Evolutionary conservation across 2,888 invertebrate species (phyloP).

Genomic region (Electrophaes corylata): DNA sequence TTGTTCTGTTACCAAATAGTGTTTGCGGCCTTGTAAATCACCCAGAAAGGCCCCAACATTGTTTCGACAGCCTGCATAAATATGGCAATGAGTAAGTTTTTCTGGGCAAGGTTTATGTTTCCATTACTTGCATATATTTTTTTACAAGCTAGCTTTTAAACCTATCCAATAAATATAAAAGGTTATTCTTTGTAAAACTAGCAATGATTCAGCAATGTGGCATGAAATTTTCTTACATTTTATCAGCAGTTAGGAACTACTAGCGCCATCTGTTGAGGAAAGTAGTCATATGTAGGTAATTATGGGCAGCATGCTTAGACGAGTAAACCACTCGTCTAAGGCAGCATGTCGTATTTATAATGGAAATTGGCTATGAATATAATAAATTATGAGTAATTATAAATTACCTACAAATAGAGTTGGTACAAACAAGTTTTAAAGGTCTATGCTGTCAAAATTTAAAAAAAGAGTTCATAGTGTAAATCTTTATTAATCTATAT

Average conservation of each 20-base stretch:
- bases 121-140: neutral
- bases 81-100: constrained; percentile 23
- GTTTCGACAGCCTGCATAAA: constrained; percentile 12
- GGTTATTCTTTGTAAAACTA: constrained; percentile 19
- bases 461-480: too few relatives aligned
- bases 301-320: neutral
- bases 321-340: too few relatives aligned
- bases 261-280: constrained; percentile 52
- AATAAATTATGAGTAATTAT: too few relatives aligned
- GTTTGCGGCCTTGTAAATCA: constrained; percentile 24
- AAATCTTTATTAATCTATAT: too few relatives aligned
- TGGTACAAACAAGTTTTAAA: too few relatives aligned
- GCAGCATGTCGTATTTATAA: too few relatives aligned
- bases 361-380: too few relatives aligned
- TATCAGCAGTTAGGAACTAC: constrained; percentile 25
- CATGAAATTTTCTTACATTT: constrained; percentile 15
- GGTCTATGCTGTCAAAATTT: too few relatives aligned
- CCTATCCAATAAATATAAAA: neutral
- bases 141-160: neutral
- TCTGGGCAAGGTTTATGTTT: constrained; percentile 13
- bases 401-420: too few relatives aligned
- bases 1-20: constrained; percentile 26
- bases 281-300: neutral
- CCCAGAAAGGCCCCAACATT: constrained; percentile 27
- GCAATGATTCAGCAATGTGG: constrained; percentile 22